Evolutionary conservation across 2,113 vertebrate genomes (phyloP).

Genomic region (Ovis aries): DNA sequence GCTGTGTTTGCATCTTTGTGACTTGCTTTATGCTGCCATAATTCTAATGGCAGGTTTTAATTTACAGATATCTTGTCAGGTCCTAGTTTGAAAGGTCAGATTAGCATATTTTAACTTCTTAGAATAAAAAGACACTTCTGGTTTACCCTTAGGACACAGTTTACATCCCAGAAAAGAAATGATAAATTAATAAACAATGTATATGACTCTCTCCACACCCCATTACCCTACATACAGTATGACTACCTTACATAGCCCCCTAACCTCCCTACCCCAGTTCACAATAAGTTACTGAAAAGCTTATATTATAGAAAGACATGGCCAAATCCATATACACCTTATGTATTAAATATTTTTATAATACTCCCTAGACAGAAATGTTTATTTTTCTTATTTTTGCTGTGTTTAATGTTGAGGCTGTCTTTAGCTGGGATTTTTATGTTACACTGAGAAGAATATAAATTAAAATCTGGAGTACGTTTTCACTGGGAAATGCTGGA

Average conservation of each 20-base stretch:
- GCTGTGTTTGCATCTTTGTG: not conserved
- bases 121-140: not conserved
- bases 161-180: not conserved
- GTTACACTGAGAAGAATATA: not conserved
- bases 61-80: not conserved
- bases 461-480: not conserved
- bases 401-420: not conserved
- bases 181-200: not conserved
- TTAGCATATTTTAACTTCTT: not conserved
- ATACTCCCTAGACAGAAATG: not conserved
- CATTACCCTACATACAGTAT: not conserved
- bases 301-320: not conserved
- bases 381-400: conserved; percentile 8
- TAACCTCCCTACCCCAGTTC: not conserved
- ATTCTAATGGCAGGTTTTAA: conserved; percentile 12
- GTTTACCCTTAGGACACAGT: not conserved
- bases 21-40: not conserved
- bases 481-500: not conserved
- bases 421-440: not conserved
- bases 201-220: not conserved
- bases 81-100: not conserved
- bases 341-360: not conserved
- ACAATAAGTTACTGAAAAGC: not conserved
- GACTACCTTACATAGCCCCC: too few relatives aligned
- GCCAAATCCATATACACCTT: not conserved